Evolutionary conservation across 2,113 vertebrate species (phyloP).

Genomic region (Girardinichthys multiradiatus): DNA sequence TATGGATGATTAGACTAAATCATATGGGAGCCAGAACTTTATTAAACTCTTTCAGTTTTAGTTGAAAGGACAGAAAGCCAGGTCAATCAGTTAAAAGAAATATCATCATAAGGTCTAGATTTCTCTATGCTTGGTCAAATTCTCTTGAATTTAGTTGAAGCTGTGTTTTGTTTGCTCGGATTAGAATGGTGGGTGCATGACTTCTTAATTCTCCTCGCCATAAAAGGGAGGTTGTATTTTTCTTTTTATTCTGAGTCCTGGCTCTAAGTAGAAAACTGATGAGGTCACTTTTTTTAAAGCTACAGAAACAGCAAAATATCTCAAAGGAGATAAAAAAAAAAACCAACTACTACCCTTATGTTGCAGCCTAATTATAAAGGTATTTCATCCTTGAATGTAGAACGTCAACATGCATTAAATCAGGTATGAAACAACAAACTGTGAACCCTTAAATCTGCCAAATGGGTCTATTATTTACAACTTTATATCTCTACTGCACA

Average conservation of each 20-base stretch:
- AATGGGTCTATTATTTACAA: background rate
- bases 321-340: no score
- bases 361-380: slow-evolving; percentile 34
- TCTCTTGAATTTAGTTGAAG: slow-evolving; percentile 36
- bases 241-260: slow-evolving; percentile 85
- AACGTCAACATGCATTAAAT: slow-evolving; percentile 48
- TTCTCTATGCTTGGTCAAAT: slow-evolving; percentile 33
- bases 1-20: slow-evolving; percentile 64
- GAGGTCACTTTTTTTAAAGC: slow-evolving; percentile 79
- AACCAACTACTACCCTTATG: background rate
- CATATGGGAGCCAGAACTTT: slow-evolving; percentile 3
- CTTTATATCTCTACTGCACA: background rate
- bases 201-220: slow-evolving; percentile 81
- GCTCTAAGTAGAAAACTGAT: slow-evolving; percentile 83
- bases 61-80: slow-evolving; percentile 18
- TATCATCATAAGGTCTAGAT: background rate
- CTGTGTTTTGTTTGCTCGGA: slow-evolving; percentile 40
- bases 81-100: slow-evolving; percentile 33
- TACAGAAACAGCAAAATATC: slow-evolving; percentile 47
- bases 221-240: slow-evolving; percentile 89
- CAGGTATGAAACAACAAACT: slow-evolving; percentile 23
- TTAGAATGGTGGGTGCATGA: slow-evolving; percentile 40
- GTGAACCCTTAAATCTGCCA: slow-evolving; percentile 4
- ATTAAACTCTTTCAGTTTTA: slow-evolving; percentile 37
- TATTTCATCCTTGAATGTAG: slow-evolving; percentile 49